phyloP scores from a whole-genome alignment of 2,797 vertebrate genomes.

The Fratercula arctica region DNA sequence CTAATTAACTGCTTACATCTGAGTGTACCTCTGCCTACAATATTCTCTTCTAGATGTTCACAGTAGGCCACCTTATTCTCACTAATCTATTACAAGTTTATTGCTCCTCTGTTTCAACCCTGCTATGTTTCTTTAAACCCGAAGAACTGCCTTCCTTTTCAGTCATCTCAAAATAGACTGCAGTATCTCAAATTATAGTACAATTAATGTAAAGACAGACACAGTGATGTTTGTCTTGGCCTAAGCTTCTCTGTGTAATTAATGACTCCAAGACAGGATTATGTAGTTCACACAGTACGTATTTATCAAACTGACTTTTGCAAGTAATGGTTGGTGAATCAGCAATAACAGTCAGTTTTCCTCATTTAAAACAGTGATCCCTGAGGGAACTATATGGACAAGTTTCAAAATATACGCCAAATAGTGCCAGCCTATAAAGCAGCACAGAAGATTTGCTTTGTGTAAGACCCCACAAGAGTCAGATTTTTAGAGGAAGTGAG shows the following conservation, averaged over 20 bases:
- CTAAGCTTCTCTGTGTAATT: neutral
- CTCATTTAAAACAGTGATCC: neutral
- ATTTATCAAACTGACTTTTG: neutral
- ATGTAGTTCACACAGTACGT: neutral
- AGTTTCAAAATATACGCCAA: neutral
- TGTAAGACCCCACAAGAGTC: neutral
- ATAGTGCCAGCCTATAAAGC: neutral
- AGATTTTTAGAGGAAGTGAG: neutral
- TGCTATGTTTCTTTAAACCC: neutral
- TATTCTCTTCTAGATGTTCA: neutral
- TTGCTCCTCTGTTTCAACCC: neutral
- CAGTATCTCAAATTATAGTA: neutral
- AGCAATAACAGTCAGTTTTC: neutral
- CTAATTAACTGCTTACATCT: neutral
- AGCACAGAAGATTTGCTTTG: neutral
- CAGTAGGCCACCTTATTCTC: neutral
- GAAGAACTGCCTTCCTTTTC: neutral
- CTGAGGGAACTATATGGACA: neutral
- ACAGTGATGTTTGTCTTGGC: neutral
- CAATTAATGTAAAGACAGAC: neutral
- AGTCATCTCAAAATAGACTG: neutral
- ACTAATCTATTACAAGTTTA: neutral
- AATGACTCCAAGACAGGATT: neutral
- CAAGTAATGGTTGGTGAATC: neutral
- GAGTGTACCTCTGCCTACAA: neutral